A percentile compares a stretch with the other conserved stretches of the same genome.
These are phyloP conservation scores for Meleagris gallopavo DNA, from an alignment of 2,113 vertebrate species.

Conservation along the genomic window DNA sequence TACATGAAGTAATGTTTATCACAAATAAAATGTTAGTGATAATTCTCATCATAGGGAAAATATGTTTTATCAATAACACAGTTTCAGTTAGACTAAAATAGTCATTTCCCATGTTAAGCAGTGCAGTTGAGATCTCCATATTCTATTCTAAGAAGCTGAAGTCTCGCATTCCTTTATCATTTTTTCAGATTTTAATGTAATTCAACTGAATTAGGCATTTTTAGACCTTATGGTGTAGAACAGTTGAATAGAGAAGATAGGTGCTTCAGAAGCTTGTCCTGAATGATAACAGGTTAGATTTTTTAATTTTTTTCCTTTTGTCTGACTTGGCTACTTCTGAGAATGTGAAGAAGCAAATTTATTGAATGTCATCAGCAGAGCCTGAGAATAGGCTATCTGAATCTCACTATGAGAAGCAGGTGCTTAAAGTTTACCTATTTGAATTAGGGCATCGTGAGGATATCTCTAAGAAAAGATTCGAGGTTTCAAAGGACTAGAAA, in stretches of 20 bases:
- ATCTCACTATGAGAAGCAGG: not conserved
- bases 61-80: not conserved
- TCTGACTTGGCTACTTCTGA: not conserved
- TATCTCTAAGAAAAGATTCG: not conserved
- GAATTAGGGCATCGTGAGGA: not conserved
- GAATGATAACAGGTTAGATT: not conserved
- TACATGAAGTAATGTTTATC: not conserved
- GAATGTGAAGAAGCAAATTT: not conserved
- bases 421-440: not conserved
- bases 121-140: not conserved
- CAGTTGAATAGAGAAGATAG: not conserved
- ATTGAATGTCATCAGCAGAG: not conserved
- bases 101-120: not conserved
- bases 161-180: not conserved
- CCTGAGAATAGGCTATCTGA: not conserved
- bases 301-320: not conserved
- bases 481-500: not conserved
- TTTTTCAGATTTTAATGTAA: constrained; percentile 8
- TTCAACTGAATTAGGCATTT: not conserved
- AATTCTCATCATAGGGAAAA: not conserved
- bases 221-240: not conserved
- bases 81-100: not conserved
- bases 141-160: not conserved
- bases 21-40: not conserved
- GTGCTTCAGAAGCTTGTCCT: not conserved